Percentiles rank a stretch among this genome's conserved stretches.
Evolutionary conservation across 2,888 invertebrate genomes (phyloP).

Genomic region (Malachius bipustulatus): DNA sequence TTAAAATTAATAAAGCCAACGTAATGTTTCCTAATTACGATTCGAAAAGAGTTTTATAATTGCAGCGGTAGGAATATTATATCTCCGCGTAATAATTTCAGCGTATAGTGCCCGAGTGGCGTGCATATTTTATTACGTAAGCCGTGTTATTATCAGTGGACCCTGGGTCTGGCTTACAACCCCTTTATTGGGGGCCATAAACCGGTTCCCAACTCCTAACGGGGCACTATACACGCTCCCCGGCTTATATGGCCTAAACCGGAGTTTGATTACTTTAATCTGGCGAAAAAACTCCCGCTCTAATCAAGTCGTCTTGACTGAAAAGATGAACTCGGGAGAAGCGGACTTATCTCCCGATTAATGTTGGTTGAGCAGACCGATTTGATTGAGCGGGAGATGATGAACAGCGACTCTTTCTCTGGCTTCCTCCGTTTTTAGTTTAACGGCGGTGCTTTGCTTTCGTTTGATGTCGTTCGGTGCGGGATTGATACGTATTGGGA

Average conservation of each 20-base stretch:
- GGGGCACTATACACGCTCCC: neutral
- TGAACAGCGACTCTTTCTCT: too few species aligned
- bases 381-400: constrained; percentile 3
- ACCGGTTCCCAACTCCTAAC: constrained; percentile 18
- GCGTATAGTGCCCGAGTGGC: constrained; percentile 24
- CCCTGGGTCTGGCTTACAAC: constrained; percentile 21
- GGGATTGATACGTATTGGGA: too few species aligned
- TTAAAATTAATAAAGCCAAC: constrained; percentile 2
- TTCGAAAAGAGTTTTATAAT: neutral
- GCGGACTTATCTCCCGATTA: constrained; percentile 3
- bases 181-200: constrained; percentile 26
- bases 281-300: neutral
- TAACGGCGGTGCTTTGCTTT: too few species aligned
- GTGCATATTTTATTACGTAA: constrained; percentile 25
- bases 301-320: constrained; percentile 2
- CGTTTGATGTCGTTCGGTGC: too few species aligned
- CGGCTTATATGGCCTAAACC: neutral
- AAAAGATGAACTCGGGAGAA: neutral
- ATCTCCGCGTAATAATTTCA: constrained; percentile 21
- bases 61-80: neutral
- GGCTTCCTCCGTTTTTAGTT: too few species aligned
- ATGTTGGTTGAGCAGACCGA: neutral
- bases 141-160: constrained; percentile 25
- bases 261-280: constrained; percentile 2
- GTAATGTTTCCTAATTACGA: neutral